Evolutionary conservation across 2,113 vertebrate genomes (phyloP), one percentile per base, ranked within the genome.

Genomic region (Chinchilla lanigera): DNA sequence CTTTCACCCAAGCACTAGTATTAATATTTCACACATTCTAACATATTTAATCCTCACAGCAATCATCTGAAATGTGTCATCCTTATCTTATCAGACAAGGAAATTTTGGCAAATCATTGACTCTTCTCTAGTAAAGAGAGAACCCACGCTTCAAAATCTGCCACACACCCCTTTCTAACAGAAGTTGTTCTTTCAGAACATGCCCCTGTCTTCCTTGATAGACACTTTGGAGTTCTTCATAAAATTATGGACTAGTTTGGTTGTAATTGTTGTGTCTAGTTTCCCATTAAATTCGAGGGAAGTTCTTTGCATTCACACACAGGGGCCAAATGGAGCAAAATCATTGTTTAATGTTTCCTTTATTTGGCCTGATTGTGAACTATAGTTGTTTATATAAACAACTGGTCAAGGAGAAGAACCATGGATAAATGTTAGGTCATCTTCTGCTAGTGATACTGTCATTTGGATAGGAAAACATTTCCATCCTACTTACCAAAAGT

Each of bases 201-300:
- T 69, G 6, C 19, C 10, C 30, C 5, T 7, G 2, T 41, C 61
- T 87, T 90, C 56, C 38, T 84, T 35, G 20, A 30, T 24, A n/a
- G 56, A 38, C 71, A 30, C 77, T 35, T 52, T 85, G 35, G 5
- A 69, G 50, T n/a, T 28, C 44, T 63, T 26, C 56, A 71, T 65
- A 78, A 52, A 91, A 80, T 47, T 47, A 75, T 60, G 80, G 24
- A 38, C 82, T 61, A 12, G 50, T 82, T 69, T 33, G 75, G 50
- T 77, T 56, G 67, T 67, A 54, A 89, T 90, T 82, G 35, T 61
- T 93, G 19, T 71, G 24, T 56, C 38, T 52, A 77, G 14, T 47
- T 94, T 94, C 44, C 93, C 85, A 73, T 69, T 33, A 89, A 89
- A 63, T 33, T 3, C 73, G 16, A 92, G 92, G 80, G 16, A 92